Percentiles rank a stretch among this genome's conserved stretches.
These are phyloP conservation scores for Manacus vitellinus DNA, from an alignment of 2,113 vertebrate genomes.

Conservation along the genomic window DNA sequence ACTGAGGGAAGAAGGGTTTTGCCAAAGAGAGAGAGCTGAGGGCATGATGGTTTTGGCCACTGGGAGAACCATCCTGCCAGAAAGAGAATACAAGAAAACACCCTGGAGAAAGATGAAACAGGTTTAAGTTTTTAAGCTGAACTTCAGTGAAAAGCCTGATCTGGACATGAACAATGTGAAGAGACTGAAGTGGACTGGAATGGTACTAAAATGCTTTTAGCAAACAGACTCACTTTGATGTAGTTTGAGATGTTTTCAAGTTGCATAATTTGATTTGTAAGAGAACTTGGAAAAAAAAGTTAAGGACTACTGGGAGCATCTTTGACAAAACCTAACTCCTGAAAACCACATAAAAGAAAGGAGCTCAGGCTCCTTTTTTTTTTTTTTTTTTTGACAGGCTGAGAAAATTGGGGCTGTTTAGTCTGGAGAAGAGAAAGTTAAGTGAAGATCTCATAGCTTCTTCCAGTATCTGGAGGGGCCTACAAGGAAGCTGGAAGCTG, in stretches of 20 bases:
- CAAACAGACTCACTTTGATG: background rate
- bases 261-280: background rate
- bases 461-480: background rate
- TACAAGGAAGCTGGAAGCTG: background rate
- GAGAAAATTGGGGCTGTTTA: background rate
- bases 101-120: background rate
- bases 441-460: background rate
- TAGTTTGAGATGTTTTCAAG: background rate
- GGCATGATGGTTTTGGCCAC: background rate
- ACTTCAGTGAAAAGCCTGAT: background rate
- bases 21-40: background rate
- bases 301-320: background rate
- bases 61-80: background rate
- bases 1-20: background rate
- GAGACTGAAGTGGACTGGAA: background rate
- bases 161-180: background rate
- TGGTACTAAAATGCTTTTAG: background rate
- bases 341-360: background rate
- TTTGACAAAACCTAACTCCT: background rate
- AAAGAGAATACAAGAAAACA: background rate
- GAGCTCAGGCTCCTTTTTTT: background rate
- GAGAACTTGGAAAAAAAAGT: background rate
- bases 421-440: background rate
- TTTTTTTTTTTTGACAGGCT: background rate
- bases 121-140: background rate